Evolutionary conservation across 2,888 invertebrate species (phyloP), one percentile per base, ranked within the genome.

Genomic region (Epiblema foenella): DNA sequence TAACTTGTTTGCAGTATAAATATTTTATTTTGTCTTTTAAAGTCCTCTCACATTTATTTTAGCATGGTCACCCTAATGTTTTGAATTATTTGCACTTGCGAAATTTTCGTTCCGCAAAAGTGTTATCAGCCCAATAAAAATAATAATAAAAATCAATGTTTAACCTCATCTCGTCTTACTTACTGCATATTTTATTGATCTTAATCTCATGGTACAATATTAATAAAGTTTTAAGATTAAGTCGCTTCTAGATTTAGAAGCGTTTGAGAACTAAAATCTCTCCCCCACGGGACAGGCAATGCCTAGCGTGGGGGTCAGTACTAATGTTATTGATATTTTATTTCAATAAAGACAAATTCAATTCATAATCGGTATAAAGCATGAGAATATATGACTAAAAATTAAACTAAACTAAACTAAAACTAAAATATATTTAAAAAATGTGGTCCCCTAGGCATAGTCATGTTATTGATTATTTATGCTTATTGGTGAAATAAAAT

Each of bases 71-170:
- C 64, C 64, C 54, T 54, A 64, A 11, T 39, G n/a, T 39, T 73
- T 64, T 69, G 74, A 68, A 73, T 74, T 70, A 74, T 73, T 70
- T 70, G 68, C 60, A 68, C 65, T 67, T 64, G 64, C 49, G 60
- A 68, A 65, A 62, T 73, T 62, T 66, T 57, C 62, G 57, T 17
- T 46, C 60, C 62, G 46, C 54, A 60, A 63, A 69, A 71, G 71
- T 67, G 71, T 71, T 71, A 71, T 71, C 71, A n/a, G 57, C 1
- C 10, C 24, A 71, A 71, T 71, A 71, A 71, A 67, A 71, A 67
- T 51, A 67, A 71, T 62, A 71, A 71, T 71, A 71, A 71, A 71
- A 66, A 71, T 57, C 33, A 54, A 67, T 67, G 57, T 71, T 71
- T 67, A 71, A 67, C 29, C 56, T 56, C 52, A 33, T 63, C 63